Evolutionary conservation across 1,140 invertebrate genomes (phyloP).

Genomic region (Drosophila nigromelanica): DNA sequence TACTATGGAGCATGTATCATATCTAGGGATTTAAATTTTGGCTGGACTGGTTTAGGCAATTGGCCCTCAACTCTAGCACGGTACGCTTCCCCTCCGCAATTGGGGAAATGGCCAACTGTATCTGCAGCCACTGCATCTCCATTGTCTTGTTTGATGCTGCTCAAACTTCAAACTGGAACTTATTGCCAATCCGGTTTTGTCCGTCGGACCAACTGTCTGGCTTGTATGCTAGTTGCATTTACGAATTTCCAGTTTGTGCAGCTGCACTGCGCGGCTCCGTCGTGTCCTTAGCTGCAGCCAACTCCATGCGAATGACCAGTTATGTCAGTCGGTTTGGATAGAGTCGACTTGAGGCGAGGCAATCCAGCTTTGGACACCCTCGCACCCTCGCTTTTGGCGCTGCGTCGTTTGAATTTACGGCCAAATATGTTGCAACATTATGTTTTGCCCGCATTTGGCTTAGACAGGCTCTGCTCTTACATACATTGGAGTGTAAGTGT

Average conservation of each 20-base stretch:
- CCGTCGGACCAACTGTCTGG: constrained; percentile 49
- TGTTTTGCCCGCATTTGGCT: constrained; percentile 79
- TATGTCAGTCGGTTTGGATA: constrained; percentile 70
- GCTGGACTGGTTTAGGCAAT: constrained; percentile 9
- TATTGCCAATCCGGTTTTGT: constrained; percentile 74
- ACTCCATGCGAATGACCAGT: constrained; percentile 76
- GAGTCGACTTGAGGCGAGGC: constrained; percentile 51
- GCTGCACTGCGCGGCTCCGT: constrained; percentile 66
- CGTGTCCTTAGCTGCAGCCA: constrained; percentile 69
- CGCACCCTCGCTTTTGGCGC: constrained; percentile 73
- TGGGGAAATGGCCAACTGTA: constrained; percentile 24
- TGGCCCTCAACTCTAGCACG: constrained; percentile 30
- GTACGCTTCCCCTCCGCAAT: not conserved
- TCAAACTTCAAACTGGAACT: constrained; percentile 71
- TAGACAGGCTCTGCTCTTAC: constrained; percentile 61
- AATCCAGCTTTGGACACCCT: constrained; percentile 63
- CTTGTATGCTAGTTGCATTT: constrained; percentile 69
- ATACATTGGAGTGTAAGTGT: constrained; percentile 53
- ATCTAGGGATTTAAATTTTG: constrained; percentile 1
- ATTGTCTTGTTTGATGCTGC: constrained; percentile 48
- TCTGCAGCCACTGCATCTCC: constrained; percentile 28
- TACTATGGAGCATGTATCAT: not conserved
- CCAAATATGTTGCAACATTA: constrained; percentile 77
- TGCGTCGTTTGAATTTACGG: constrained; percentile 56
- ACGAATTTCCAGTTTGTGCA: constrained; percentile 79